Evolutionary conservation across 53 echinoderm and acorn worm genomes (phyloP), one percentile per base, ranked within the genome.

Genomic region (Mesocentrotus franciscanus): DNA sequence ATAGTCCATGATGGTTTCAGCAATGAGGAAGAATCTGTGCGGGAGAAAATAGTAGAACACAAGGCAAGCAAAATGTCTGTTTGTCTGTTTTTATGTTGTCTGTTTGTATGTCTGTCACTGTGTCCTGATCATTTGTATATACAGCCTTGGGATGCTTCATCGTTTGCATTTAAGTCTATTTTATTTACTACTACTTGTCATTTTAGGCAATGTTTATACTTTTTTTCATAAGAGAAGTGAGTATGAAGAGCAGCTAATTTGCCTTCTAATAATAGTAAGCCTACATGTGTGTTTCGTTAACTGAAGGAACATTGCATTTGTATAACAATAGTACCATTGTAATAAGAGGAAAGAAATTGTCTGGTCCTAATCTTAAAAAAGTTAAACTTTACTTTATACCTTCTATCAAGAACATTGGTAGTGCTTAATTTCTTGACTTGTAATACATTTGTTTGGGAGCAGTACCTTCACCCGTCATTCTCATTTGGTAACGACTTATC

Each of bases 11-110:
- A 6, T 49, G 49, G 3, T 49, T 49, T 49, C 95, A 95, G 90
- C 57, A 97, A 98, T 75, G 89, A 97, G 10, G 98, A 98, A 59
- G 98, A 98, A 66, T 95, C 96, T 22, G 18, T 24, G 56, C 49
- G 66, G 42, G 72, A 92, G 49, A 92, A 70, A 35, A 71, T 39
- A 11, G 71, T 39, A 20, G 92, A 92, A 42, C 92, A 71, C 56
- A 92, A 71, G 72, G 72, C 70, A 71, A 42, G 55, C 58, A 34
- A 56, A 9, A 3, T 87, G 89, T 87, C 15, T 87, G 56, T 87
- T 22, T 87, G 89, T 87, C n/a, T n/a, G n/a, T n/a, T n/a, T n/a
- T n/a, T n/a, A n/a, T n/a, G n/a, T n/a, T 87, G 56, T 87, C 1
- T 87, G 89, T 87, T 3, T 87, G 89, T 42, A 4, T 55, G 59